Evolutionary conservation across 2,888 invertebrate species (phyloP), one percentile per base, ranked within the genome.

Genomic region (Diachrysia chrysitis): DNA sequence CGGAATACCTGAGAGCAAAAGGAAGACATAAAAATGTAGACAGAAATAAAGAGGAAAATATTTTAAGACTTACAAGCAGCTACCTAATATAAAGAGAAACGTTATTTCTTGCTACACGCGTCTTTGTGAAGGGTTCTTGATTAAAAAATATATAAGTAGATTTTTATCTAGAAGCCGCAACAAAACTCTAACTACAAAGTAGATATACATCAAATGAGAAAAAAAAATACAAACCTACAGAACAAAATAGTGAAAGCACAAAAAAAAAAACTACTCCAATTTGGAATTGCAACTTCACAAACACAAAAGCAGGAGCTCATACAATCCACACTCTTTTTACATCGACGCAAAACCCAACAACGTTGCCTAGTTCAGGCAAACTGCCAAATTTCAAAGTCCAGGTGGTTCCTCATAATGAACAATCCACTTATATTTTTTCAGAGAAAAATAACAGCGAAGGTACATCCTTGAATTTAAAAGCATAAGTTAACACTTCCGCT

Each of bases 331-430:
- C 57, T 19, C 23, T 35, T 62, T 60, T 63, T 51, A 63, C 58
- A 67, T 60, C 21, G 23, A 19, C 17, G 46, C 16, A 58, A 76
- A 73, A 65, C 53, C 35, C 32, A 19, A 66, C 65, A 66, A 65
- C 35, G 55, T 59, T 70, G 53, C 42, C 64, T 63, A 73, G 71
- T 64, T 62, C 61, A 76, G 86, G 86, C 86, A 83, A 64, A 48
- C 21, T 71, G 86, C 86, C 86, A 86, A 86, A 80, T 71, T 57
- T 54, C 71, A 56, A 63, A 71, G 74, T 76, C 58, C 86, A 86
- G 86, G 86, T 84, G 86, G 73, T 81, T 77, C 66, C 66, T 71
- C 81, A 84, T 75, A 83, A 83, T 78, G 80, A 78, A 73, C 75
- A 71, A 61, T 69, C 60, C 63, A 73, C 58, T 79, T 69, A 76